Conservation (phyloP, 2,113 vertebrate genomes). For the Osmerus eperlanus region DNA sequence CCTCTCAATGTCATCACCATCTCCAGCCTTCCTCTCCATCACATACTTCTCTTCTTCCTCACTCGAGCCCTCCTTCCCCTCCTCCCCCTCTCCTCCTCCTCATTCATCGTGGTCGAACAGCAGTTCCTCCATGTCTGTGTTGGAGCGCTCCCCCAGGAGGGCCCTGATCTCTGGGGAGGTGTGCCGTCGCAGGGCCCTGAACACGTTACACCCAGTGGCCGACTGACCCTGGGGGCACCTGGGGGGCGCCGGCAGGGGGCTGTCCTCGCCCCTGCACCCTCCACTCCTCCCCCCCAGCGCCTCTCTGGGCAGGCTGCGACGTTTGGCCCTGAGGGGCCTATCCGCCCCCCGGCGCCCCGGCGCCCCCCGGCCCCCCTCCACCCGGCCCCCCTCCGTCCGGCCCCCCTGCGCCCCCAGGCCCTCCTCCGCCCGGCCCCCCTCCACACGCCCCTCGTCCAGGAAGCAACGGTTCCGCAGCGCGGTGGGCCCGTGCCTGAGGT, state of each 20-base stretch:
- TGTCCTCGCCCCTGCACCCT: background rate
- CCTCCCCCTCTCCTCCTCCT: background rate
- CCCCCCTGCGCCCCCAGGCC: too few relatives aligned
- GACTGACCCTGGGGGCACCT: too few relatives aligned
- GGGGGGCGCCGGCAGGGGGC: too few relatives aligned
- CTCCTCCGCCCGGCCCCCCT: too few relatives aligned
- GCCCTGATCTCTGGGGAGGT: constrained; percentile 5
- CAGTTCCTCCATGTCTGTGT: constrained; percentile 14
- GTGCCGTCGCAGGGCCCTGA: background rate
- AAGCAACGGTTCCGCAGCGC: constrained; percentile 5
- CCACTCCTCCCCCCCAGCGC: background rate
- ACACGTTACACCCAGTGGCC: background rate
- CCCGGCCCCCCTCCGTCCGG: background rate
- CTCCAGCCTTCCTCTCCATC: too few relatives aligned
- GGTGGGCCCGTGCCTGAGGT: background rate
- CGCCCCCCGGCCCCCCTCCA: too few relatives aligned
- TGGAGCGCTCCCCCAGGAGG: background rate
- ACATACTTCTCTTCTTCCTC: too few relatives aligned
- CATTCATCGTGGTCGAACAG: background rate
- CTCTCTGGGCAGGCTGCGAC: background rate
- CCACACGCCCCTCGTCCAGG: background rate
- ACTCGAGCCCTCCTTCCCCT: background rate
- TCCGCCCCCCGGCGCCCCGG: too few relatives aligned
- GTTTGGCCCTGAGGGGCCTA: background rate
- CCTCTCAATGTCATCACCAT: background rate